Evolutionary conservation across 2,888 invertebrate genomes (phyloP).

Genomic region (Ganaspis brasiliensis): DNA sequence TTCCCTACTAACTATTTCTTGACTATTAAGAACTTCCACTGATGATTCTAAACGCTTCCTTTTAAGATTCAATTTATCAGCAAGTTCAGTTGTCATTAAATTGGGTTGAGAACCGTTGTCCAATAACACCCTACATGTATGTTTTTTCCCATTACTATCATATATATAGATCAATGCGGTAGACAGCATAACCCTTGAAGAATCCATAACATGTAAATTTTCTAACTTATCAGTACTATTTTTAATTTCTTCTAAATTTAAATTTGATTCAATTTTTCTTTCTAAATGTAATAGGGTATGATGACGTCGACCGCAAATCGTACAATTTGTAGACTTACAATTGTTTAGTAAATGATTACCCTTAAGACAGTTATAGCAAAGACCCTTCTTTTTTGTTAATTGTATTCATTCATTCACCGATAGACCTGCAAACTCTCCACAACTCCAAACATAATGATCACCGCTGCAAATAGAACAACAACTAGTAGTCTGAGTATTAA

Average conservation of each 20-base stretch:
- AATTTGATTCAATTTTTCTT: too few species aligned
- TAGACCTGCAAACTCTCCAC: background rate
- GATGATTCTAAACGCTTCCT: background rate
- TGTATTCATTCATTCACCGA: background rate
- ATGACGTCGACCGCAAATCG: background rate
- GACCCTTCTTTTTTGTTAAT: background rate
- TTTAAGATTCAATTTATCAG: background rate
- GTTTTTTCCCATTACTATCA: background rate
- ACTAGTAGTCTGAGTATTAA: background rate
- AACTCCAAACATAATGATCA: constrained; percentile 3
- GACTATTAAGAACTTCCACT: background rate
- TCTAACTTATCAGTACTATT: background rate
- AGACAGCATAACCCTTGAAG: background rate
- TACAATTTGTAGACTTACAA: background rate
- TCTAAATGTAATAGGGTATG: background rate
- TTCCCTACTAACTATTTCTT: background rate
- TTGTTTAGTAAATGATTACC: background rate
- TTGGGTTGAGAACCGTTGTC: constrained; percentile 17
- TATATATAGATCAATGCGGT: background rate
- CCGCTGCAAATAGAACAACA: background rate
- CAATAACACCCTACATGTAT: background rate
- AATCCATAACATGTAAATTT: background rate
- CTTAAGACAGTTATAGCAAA: background rate
- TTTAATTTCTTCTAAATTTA: background rate
- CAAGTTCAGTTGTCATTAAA: background rate